Evolutionary conservation across 1,140 invertebrate species (phyloP), one percentile per base, ranked within the genome.

Genomic region (Polyergus mexicanus): DNA sequence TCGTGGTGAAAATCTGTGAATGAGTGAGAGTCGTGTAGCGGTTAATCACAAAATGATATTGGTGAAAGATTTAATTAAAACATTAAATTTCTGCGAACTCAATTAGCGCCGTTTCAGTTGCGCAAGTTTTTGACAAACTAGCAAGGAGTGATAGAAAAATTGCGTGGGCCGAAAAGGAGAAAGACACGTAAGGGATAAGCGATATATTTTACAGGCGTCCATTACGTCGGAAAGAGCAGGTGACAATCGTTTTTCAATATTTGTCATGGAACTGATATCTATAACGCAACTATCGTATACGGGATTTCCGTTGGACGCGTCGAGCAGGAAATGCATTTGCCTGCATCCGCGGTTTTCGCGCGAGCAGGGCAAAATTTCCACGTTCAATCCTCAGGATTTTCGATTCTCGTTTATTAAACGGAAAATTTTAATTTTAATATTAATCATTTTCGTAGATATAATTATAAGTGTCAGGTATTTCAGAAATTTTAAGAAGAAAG

Each of bases 241-340:
- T 68, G 84, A 80, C 63, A 80, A 51, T 35, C 51, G 47, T 85
- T 80, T 85, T 85, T 85, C 84, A 78, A 80, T 85, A 78, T 85
- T 85, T 85, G 84, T 75, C 69, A 60, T 80, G 35, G 56, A 2
- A 22, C 22, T 38, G 47, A 85, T 44, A 62, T 41, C 51, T 47
- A 66, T 28, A 65, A 41, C 38, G 38, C 58, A n/a, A 13, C 44
- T 54, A 58, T 10, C 51, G 16, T 58, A 38, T 66, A 78, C 35
- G 51, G 38, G 66, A 80, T 85, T 78, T 63, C 63, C 75, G 38
- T 78, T 78, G 47, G 72, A 10, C 62, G 62, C 56, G 68, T 85
- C 51, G 41, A 65, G 16, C 58, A 28, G 56, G 25, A 75, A 58
- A 75, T 19, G 44, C 38, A 65, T 84, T 63, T 62, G 35, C 22